Evolutionary conservation across 2,797 vertebrate genomes (phyloP).

Genomic region (Chaetodon trifasciatus): DNA sequence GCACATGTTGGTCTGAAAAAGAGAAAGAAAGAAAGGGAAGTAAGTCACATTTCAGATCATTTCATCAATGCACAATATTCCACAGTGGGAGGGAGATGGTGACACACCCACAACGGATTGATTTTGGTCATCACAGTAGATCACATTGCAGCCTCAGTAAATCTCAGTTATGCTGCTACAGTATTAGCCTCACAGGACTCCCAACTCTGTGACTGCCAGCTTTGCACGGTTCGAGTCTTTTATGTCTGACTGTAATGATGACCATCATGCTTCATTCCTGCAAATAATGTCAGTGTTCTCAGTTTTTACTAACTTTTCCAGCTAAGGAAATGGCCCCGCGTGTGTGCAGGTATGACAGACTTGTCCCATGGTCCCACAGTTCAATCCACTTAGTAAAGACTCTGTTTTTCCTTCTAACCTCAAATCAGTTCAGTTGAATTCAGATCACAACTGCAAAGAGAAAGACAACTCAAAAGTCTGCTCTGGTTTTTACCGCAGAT

Average conservation of each 20-base stretch:
- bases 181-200: conserved; percentile 36
- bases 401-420: no score
- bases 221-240: conserved; percentile 25
- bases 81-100: conserved; percentile 23
- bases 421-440: no score
- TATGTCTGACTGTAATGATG: conserved; percentile 30
- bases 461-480: no score
- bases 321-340: not conserved
- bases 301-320: not conserved
- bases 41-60: conserved; percentile 55
- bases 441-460: no score
- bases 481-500: no score
- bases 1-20: conserved; percentile 1
- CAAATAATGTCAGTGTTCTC: conserved; percentile 1
- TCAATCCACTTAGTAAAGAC: no score
- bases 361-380: no score
- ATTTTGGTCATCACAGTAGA: conserved; percentile 65
- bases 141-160: conserved; percentile 64
- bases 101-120: conserved; percentile 50
- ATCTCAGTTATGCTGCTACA: conserved; percentile 63
- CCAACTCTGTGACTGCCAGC: conserved; percentile 27
- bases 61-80: conserved; percentile 32
- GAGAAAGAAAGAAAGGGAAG: conserved; percentile 17
- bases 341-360: no score
- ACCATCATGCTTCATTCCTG: not conserved